Conservation (phyloP, 1,140 invertebrate species). For the Cataglyphis hispanica region DNA sequence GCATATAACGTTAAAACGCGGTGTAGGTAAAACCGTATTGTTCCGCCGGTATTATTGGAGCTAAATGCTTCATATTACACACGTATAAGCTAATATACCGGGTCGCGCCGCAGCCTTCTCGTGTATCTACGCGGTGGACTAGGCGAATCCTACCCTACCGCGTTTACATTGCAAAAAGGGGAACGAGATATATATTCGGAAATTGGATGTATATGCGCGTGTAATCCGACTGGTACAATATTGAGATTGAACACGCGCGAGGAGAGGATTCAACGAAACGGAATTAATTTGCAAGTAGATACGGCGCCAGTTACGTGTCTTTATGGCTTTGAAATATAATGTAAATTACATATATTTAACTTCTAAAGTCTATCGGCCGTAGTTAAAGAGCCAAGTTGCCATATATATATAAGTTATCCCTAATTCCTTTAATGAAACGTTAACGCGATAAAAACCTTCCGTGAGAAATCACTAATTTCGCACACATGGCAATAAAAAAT, state of each 20-base stretch:
- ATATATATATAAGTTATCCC: neutral
- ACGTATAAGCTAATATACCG: slow-evolving; percentile 53
- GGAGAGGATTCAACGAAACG: too few species aligned
- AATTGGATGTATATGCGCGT: neutral
- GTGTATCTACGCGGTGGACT: slow-evolving; percentile 27
- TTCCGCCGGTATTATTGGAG: slow-evolving; percentile 61
- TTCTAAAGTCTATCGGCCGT: neutral
- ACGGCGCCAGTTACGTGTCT: neutral
- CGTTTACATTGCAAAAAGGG: slow-evolving; percentile 3
- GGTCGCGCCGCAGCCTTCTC: neutral
- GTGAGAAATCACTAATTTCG: neutral
- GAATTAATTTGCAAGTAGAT: slow-evolving; percentile 17
- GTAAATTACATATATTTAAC: neutral
- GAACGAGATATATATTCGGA: neutral
- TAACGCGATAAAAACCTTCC: neutral
- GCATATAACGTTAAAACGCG: slow-evolving; percentile 18
- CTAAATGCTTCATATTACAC: slow-evolving; percentile 67
- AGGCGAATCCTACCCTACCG: neutral
- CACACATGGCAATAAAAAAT: neutral
- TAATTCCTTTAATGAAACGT: neutral
- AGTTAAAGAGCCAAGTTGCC: neutral
- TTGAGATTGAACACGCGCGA: neutral
- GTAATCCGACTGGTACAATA: slow-evolving; percentile 3
- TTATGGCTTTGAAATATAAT: neutral
- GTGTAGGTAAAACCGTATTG: slow-evolving; percentile 41